Base-by-base conservation (phyloP, 2,113 vertebrate genomes). In the Triplophysa rosa region DNA sequence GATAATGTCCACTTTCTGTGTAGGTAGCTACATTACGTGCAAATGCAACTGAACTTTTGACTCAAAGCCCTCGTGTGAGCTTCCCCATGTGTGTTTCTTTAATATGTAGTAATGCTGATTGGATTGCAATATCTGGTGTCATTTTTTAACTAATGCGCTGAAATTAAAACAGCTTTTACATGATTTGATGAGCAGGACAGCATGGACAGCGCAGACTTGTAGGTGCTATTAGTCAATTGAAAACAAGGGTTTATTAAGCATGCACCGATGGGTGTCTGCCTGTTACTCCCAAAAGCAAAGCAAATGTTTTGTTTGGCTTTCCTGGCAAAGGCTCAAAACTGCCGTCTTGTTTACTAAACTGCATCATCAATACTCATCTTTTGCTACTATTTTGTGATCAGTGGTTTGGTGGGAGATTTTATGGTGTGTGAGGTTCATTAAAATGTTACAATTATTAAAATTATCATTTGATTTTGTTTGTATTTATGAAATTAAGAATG, bases 211-310 rank as follows among this genome's bases (percentile, higher is more conserved):
- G 10, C 10, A 8, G 58, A 74, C 47, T 10, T 17, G 40, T 45
- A 8, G 58, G 14, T 16, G 58, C 71, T 74, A 45, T 74, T 63
- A 74, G 58, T 74, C 37, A 74, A 74, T 74, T 63, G 58, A 37
- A 45, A 62, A 26, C 37, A 62, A 26, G 37, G 37, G 4, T 62
- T 62, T 62, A 11, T 62, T 63, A 47, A 74, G 58, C 71, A 63
- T 23, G 33, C 19, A 26, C 16, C 26, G 58, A 62, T 74, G 37
- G 4, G 37, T 74, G 40, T 63, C 47, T 26, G 54, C 37, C 37
- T 61, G 14, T 26, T 24, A 29, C 4, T 59, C 54, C 10, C 23
- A 62, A 26, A 74, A 62, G 19, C 26, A 26, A 62, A 74, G 33
- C 7, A 24, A n/a, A 24, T 61, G 21, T 61, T 1, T 58, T 72